phyloP scores from a whole-genome alignment of 2,113 vertebrate genomes.

The Gambusia holbrooki region DNA sequence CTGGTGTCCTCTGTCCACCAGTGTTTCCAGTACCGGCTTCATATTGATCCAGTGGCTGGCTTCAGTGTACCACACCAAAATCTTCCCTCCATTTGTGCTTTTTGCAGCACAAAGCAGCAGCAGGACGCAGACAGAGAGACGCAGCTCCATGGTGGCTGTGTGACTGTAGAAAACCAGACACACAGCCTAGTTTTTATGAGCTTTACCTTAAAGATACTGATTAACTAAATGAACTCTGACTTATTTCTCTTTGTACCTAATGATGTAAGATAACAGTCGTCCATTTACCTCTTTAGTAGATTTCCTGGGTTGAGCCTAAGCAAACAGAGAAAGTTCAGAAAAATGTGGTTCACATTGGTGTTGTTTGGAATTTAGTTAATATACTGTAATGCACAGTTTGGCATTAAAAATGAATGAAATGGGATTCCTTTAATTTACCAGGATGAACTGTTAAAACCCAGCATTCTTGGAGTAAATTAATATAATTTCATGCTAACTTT shows the following conservation, averaged over 20 bases:
- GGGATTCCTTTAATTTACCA: no score
- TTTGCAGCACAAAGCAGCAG: slow-evolving; percentile 61
- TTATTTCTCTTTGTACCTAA: neutral
- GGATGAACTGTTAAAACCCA: no score
- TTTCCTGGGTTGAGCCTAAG: no score
- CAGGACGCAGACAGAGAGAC: slow-evolving; percentile 32
- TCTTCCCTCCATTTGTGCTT: slow-evolving; percentile 67
- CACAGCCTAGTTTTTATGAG: neutral
- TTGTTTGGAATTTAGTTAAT: no score
- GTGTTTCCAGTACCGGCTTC: slow-evolving; percentile 70
- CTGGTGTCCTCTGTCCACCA: slow-evolving; percentile 72
- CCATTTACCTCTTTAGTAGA: no score
- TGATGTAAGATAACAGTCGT: no score
- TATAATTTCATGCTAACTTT: no score
- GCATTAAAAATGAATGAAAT: no score
- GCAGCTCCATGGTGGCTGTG: slow-evolving; percentile 50
- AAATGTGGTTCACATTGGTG: no score
- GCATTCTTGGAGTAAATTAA: no score
- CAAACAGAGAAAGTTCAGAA: no score
- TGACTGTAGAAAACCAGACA: neutral
- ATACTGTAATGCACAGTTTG: no score
- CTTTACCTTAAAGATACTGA: slow-evolving; percentile 23
- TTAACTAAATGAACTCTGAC: slow-evolving; percentile 58
- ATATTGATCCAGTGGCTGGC: slow-evolving; percentile 85
- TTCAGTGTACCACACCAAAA: slow-evolving; percentile 82